These are phyloP conservation scores for Leguminivora glycinivorella DNA, from an alignment of 1,140 invertebrate genomes.

Conservation along the genomic window DNA sequence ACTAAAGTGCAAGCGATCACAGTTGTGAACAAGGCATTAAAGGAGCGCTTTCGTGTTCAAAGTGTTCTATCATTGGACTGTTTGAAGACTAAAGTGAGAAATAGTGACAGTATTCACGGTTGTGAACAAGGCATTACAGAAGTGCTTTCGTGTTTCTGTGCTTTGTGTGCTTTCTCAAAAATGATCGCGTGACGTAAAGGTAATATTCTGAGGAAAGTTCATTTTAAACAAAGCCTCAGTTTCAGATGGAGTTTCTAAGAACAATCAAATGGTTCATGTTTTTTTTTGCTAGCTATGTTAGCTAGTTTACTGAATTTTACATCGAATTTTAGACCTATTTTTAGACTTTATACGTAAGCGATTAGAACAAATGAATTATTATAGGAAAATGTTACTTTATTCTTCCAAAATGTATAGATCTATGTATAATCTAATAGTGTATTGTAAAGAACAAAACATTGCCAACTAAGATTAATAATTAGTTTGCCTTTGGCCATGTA, in stretches of 20 bases:
- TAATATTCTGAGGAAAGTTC: no score
- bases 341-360: not conserved
- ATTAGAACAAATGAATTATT: not conserved
- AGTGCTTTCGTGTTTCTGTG: not conserved
- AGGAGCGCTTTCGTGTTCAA: no score
- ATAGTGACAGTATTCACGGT: not conserved
- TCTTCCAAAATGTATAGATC: not conserved
- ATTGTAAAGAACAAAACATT: not conserved
- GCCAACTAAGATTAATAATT: not conserved
- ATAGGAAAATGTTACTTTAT: not conserved
- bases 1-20: not conserved
- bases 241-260: no score
- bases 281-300: not conserved
- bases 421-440: not conserved
- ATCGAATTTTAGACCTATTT: not conserved
- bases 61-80: not conserved
- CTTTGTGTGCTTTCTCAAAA: no score
- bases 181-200: no score
- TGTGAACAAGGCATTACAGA: no score
- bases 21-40: not conserved
- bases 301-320: not conserved
- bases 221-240: no score
- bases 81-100: not conserved
- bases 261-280: no score
- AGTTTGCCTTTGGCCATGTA: not conserved